Evolutionary conservation across 2,888 invertebrate genomes (phyloP), one percentile per base, ranked within the genome.

Genomic region (Xestia rhomboidea): DNA sequence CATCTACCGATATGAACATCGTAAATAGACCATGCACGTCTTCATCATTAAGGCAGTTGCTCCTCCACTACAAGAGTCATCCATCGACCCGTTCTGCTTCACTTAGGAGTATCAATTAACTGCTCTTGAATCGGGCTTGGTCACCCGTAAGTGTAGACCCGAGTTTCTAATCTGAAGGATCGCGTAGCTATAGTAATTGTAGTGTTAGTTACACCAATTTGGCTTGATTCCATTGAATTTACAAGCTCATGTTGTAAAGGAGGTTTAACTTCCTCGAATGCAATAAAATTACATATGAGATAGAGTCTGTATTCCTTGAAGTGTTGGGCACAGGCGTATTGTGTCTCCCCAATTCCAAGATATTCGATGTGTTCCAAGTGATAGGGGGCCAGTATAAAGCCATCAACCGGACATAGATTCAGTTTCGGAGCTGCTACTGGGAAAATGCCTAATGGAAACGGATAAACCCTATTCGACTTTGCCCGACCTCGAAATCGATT

Each of bases 1-100:
- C 30, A 30, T 60, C 24, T 7, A 54, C 21, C 15, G 30, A 60
- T 49, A 60, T 15, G 38, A 54, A 41, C 67, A 27, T 57, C 6
- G 24, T 24, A 34, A 41, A 51, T 46, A 34, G 62, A 24, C 51
- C 27, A 30, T n/a, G n/a, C n/a, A n/a, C 21, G 69, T 67, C 51
- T 68, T 63, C 68, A 66, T 46, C 63, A 82, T 82, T 63, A 67
- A 64, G 63, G 63, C 30, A 30, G 69, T 30, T 57, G 30, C n/a
- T 60, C 44, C 77, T 68, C 30, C 27, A 30, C 49, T 38, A 44
- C 44, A 51, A 82, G 71, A 24, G 68, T 54, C 60, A 21, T 76
- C 54, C 46, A 80, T 82, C 38, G 38, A 10, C 51, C 44, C 27
- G 38, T 67, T 63, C 63, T 63, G 72, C 63, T 27, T 71, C 49